Evolutionary conservation across 1,140 invertebrate species (phyloP).

Genomic region (Drosophila sechellia): DNA sequence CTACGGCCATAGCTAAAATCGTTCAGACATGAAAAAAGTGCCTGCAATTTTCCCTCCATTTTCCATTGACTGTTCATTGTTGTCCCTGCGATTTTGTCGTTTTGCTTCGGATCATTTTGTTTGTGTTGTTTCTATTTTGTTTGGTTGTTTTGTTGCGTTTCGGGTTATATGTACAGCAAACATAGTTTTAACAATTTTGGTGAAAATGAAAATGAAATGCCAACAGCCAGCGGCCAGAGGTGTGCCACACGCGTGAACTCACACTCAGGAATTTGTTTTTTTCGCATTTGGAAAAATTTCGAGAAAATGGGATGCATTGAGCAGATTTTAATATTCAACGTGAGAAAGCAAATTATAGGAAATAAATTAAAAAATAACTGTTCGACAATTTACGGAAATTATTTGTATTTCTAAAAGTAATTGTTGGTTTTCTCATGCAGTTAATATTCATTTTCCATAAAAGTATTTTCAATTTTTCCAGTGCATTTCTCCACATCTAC

Average conservation of each 20-base stretch:
- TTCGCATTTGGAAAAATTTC: not conserved
- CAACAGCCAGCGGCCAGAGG: conserved; percentile 55
- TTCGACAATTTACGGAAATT: no score
- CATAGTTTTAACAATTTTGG: conserved; percentile 71
- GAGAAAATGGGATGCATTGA: no score
- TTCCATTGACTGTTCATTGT: conserved; percentile 35
- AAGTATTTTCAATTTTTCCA: not conserved
- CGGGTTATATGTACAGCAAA: conserved; percentile 43
- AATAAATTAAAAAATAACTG: no score
- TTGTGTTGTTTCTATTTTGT: conserved; percentile 36
- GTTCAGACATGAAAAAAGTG: conserved; percentile 9
- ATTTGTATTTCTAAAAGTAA: no score
- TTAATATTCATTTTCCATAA: no score
- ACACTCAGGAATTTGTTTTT: conserved; percentile 7
- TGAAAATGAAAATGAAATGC: conserved; percentile 72
- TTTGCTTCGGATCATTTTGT: conserved; percentile 20
- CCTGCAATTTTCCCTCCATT: conserved; percentile 43
- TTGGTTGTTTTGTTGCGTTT: conserved; percentile 45
- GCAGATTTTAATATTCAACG: no score
- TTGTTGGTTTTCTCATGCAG: no score
- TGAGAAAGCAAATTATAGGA: no score
- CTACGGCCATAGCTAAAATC: conserved; percentile 19
- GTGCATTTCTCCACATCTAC: conserved; percentile 14
- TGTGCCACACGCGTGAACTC: conserved; percentile 14
- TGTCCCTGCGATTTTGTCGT: conserved; percentile 12